Evolutionary conservation across 2,797 vertebrate species (phyloP), one percentile per base, ranked within the genome.

Genomic region (Ctenopoma kingsleyae): DNA sequence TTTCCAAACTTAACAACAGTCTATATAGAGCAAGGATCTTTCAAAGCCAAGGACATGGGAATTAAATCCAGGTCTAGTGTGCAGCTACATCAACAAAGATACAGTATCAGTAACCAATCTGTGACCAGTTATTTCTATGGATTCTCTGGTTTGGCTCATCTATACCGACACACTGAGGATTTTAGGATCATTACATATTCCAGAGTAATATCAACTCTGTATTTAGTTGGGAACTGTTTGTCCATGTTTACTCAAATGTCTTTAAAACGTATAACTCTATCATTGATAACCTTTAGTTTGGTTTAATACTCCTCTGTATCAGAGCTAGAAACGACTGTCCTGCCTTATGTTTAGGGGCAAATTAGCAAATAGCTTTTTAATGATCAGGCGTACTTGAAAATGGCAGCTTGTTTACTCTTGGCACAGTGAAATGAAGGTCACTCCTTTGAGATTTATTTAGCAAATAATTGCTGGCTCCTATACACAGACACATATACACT

Each of bases 281-380:
- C 10, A 19, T 16, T 52, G 40, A 49, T 46, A 19, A 60, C 27
- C 25, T 71, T 67, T 72, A 36, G 54, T 66, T 30, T 68, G 36
- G 17, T 58, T 53, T 52, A 59, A 57, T 67, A 41, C 70, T 89
- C 64, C 93, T 94, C 92, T 93, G 93, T 91, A 93, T 93, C 93
- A 94, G 93, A 94, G 93, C 54, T 70, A 53, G 57, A 73, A 67
- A 67, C 57, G 23, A 49, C 50, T 43, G 50, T 76, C 43, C 52
- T 68, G 60, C 67, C 67, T 77, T 32, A 67, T 36, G 32, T 83
- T 81, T 46, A 57, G n/a, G 30, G 67, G 41, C 47, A 46, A 66
- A 65, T 49, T 10, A 67, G 35, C 27, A 61, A 66, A 67, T 25
- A 48, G 43, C 46, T 65, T 78, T 62, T 74, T 56, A 70, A 62